Base-by-base conservation (phyloP, 1,140 invertebrate genomes). In the Physella acuta region DNA sequence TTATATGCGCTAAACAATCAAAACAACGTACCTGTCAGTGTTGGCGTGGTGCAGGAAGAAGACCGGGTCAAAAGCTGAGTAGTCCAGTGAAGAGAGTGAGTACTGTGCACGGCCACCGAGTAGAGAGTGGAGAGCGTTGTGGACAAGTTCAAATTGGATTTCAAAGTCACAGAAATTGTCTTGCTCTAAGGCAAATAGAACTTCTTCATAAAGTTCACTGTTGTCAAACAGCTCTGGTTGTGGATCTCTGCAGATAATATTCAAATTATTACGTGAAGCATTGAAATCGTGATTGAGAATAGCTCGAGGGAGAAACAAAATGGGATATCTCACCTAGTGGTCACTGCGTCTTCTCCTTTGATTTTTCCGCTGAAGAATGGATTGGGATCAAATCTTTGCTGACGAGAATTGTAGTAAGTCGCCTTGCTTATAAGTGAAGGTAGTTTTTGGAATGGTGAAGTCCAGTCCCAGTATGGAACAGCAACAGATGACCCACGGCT, bases 111-210 rank as follows among this genome's bases (percentile, higher is more conserved):
- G 61, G 20, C 72, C 72, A 8, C 72, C 72, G 20, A 73, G 26
- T 65, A 31, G 36, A 33, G 60, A 62, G 49, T 73, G 72, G 8
- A 73, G 30, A 16, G 71, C 65, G 52, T 73, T 75, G 61, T 75
- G 74, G 16, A 71, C 24, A 17, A 75, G 33, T 56, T 75, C 74
- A 67, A 73, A 75, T 61, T 75, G 74, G 37, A 75, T 58, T 68
- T 75, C 74, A 49, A 75, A 75, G 66, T 75, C 67, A 44, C 74
- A 73, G 70, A 71, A 75, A 58, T 64, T 52, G 34, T 49, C 58
- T 62, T 75, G 71, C 61, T 75, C 74, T 49, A 75, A 62, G 20
- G 71, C 71, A n/a, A 71, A 55, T 44, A 75, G 67, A 4, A 61
- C 49, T 14, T 73, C 44, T 3, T 72, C 59, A 36, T 72, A 63